Evolutionary conservation across 2,113 vertebrate species (phyloP).

Genomic region (Caretta caretta): DNA sequence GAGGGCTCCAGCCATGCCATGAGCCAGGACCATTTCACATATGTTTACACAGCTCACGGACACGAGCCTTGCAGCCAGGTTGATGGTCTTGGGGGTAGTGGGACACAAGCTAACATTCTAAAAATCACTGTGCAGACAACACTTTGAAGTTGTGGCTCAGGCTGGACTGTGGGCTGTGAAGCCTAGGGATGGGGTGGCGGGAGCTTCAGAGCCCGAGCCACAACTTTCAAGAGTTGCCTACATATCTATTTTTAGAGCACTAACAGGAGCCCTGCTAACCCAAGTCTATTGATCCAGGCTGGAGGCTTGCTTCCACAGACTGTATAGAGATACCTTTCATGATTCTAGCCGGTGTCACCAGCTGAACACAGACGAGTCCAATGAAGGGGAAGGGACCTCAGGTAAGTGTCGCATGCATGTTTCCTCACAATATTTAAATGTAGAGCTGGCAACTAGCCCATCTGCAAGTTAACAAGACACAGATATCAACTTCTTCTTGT

Average conservation of each 20-base stretch:
- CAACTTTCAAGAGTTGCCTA: background rate
- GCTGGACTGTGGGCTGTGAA: background rate
- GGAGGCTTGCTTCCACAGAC: background rate
- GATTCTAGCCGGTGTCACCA: background rate
- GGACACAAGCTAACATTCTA: no score
- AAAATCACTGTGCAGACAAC: background rate
- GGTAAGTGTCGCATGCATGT: background rate
- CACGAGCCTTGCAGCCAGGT: no score
- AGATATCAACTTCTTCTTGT: background rate
- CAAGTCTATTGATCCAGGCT: background rate
- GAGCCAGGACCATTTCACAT: no score
- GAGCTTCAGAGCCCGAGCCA: background rate
- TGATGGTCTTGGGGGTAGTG: no score
- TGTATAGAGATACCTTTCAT: background rate
- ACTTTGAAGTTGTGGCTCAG: background rate
- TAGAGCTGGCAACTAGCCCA: background rate
- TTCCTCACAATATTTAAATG: background rate
- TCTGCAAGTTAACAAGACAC: background rate
- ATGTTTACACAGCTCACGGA: no score
- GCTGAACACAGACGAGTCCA: background rate
- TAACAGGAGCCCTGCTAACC: background rate
- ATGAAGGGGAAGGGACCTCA: background rate
- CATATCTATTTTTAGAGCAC: background rate
- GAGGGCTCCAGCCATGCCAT: no score
- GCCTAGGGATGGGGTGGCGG: background rate